phyloP scores from a whole-genome alignment of 2,113 vertebrate species.

The Proteles cristata region DNA sequence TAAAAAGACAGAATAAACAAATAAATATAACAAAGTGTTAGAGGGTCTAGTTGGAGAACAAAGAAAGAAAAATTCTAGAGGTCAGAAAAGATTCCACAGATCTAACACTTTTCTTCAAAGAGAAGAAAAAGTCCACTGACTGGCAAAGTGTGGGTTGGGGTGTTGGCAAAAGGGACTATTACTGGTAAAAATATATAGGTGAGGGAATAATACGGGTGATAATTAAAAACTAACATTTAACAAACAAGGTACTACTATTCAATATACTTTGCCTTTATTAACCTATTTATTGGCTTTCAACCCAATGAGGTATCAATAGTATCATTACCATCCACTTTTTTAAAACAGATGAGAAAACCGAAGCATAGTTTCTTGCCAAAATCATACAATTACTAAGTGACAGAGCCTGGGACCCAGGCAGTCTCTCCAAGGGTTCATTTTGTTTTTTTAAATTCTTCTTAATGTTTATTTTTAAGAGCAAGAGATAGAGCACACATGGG shows the following conservation, averaged over 20 bases:
- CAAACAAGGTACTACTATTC: background rate
- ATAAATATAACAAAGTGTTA: background rate
- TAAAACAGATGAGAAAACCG: constrained; percentile 5
- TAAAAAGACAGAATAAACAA: background rate
- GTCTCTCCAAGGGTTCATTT: background rate
- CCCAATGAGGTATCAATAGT: background rate
- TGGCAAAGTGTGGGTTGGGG: background rate
- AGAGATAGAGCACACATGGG: too few relatives aligned
- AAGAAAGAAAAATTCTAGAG: background rate
- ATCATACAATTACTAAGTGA: constrained; percentile 18
- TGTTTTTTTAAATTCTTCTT: background rate
- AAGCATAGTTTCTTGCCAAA: constrained; percentile 14
- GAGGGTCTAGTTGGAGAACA: background rate
- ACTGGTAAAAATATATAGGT: background rate
- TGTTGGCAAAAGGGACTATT: background rate
- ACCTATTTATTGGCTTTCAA: constrained; percentile 14
- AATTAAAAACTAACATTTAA: background rate
- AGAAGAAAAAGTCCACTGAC: background rate
- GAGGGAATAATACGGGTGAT: background rate
- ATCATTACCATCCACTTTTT: background rate
- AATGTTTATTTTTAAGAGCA: too few relatives aligned
- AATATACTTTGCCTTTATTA: background rate
- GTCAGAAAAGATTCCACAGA: background rate
- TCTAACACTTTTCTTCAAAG: background rate
- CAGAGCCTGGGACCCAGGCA: background rate